Evolutionary conservation across 2,888 invertebrate genomes (phyloP).

Genomic region (Cephus sareptanus): DNA sequence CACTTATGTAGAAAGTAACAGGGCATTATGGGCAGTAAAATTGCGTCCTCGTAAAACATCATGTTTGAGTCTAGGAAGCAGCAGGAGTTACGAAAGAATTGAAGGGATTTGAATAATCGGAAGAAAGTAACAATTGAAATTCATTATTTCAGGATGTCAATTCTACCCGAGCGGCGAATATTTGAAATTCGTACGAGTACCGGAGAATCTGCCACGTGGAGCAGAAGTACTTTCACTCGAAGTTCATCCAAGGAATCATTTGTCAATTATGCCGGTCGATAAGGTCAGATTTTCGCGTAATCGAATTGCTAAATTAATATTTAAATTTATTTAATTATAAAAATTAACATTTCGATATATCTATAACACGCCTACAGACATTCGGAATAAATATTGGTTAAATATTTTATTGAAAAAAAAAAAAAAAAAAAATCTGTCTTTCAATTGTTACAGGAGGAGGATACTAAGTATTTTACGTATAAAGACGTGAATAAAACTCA

Average conservation of each 20-base stretch:
- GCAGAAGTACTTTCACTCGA: conserved; percentile 82
- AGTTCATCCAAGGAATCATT: conserved; percentile 84
- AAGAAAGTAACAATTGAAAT: conserved; percentile 13
- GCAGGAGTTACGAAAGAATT: not conserved
- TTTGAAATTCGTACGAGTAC: conserved; percentile 84
- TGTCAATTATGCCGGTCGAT: conserved; percentile 79
- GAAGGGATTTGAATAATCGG: not conserved
- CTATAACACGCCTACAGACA: not conserved
- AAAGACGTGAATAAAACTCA: conserved; percentile 81
- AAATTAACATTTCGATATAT: not conserved
- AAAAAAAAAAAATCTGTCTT: not conserved
- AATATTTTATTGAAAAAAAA: too few species aligned
- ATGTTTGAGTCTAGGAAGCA: not conserved
- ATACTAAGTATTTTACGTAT: conserved; percentile 78
- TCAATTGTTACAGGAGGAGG: conserved; percentile 70
- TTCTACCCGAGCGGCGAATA: conserved; percentile 88
- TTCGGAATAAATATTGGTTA: not conserved
- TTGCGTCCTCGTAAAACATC: not conserved
- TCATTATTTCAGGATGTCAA: conserved; percentile 77
- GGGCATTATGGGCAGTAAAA: not conserved
- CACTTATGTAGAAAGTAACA: not conserved
- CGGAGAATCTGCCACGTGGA: conserved; percentile 82
- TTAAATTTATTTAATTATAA: not conserved
- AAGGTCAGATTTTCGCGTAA: conserved; percentile 61
- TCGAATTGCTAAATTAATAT: not conserved